Base-by-base conservation (phyloP, 1,140 invertebrate genomes). In the Drosophila albomicans region DNA sequence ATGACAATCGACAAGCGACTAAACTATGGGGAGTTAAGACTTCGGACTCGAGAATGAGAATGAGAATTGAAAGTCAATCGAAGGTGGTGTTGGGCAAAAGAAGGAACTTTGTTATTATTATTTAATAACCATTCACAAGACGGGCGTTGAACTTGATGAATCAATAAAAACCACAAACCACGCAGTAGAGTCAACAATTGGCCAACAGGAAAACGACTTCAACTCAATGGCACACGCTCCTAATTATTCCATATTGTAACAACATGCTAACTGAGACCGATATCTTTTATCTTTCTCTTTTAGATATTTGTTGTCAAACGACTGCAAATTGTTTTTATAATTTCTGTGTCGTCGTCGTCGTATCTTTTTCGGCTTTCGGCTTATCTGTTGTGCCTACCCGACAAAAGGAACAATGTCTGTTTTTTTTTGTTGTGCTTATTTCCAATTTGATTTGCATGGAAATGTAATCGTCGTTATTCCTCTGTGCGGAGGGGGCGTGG, bases 371-470 rank as follows among this genome's bases (percentile, higher is more conserved):
- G 51, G 51, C 51, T 51, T 62, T 68, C 30, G 57, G 49, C 71
- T 76, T 71, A 76, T 72, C 68, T 72, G 38, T 54, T 45, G 35
- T 25, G 43, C 41, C 15, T 43, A 32, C 52, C 52, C 52, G 45
- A 38, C 7, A 28, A 28, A 58, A 52, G 51, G 54, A 38, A 59
- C 73, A 80, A 64, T 66, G 52, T 78, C 64, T 78, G 72, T 25
- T 25, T 25, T 25, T 25, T 25, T 25, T 64, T 69, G 57, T 68
- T 69, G 65, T 68, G 65, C 65, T 48, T 52, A 52, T 56, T 75
- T 75, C 67, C 78, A 89, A 89, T 89, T 89, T 89, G 86, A 89
- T 89, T 89, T 89, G 86, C 86, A 89, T 89, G 82, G 75, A 85
- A 89, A 89, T 90, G 85, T 89, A 80, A 81, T 84, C 78, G 85